Conservation (phyloP, 2,113 vertebrate species). For the Xyliphius kryptos region DNA sequence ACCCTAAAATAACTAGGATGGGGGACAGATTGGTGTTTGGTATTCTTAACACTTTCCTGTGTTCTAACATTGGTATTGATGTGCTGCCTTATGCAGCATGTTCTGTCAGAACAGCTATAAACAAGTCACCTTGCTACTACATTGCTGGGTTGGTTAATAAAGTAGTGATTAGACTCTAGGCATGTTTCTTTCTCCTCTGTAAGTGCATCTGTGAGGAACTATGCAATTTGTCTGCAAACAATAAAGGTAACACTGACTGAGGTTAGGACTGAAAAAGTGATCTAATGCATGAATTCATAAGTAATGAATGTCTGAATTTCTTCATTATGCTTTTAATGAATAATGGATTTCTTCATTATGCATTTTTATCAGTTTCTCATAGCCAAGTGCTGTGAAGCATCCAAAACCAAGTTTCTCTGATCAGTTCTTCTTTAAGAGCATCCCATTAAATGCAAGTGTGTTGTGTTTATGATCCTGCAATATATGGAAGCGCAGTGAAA, state of each 20-base stretch:
- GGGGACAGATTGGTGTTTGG: conserved; percentile 19
- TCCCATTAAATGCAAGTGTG: not conserved
- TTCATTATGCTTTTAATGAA: conserved; percentile 6
- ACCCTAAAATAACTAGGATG: not conserved
- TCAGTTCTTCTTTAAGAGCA: conserved; percentile 5
- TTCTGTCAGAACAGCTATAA: conserved; percentile 25
- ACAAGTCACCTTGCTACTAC: conserved; percentile 11
- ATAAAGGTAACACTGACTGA: conserved; percentile 6
- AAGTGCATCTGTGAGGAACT: conserved; percentile 16
- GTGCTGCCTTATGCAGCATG: conserved; percentile 8
- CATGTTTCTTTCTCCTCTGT: conserved; percentile 18
- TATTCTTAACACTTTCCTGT: conserved; percentile 8
- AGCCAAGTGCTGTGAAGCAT: not conserved
- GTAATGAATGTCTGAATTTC: conserved; percentile 18
- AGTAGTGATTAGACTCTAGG: conserved; percentile 25
- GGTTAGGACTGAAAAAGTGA: conserved; percentile 25
- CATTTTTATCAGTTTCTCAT: not conserved
- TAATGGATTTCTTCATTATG: no score
- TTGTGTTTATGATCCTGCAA: conserved; percentile 37
- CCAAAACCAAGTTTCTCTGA: conserved; percentile 2
- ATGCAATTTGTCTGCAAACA: conserved; percentile 22
- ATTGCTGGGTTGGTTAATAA: conserved; percentile 30
- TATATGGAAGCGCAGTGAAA: conserved; percentile 42
- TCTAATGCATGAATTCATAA: conserved; percentile 4
- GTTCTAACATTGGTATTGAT: conserved; percentile 17